Evolutionary conservation across 2,888 invertebrate genomes (phyloP), one percentile per base, ranked within the genome.

Genomic region (Pediacus dermestoides): DNA sequence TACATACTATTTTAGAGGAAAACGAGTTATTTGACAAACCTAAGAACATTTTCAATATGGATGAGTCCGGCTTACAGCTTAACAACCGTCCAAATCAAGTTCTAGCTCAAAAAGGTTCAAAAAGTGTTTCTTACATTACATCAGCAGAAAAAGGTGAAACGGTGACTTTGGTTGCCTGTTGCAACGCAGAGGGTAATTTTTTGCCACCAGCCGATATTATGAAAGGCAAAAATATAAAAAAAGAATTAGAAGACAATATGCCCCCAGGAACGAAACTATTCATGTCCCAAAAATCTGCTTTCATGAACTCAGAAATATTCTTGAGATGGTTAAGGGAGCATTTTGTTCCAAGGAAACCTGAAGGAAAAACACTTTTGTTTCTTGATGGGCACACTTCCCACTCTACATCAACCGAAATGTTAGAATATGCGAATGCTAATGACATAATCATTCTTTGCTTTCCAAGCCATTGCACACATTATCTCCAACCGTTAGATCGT

Each of bases 311-410:
- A 30, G 37, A 37, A 13, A 43, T 53, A 11, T 52, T 52, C 31
- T 33, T 35, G 2, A 39, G 39, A 34, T 46, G 37, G 39, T 28
- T 44, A n/a, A 18, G 26, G 12, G 42, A 42, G 23, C 28, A 34
- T 34, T 64, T 63, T 41, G 3, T 58, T 10, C 60, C 58, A 1
- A 34, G 50, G 18, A 63, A 63, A 46, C 50, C 52, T 9, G 16
- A 37, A 2, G 60, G 59, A 28, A 57, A 45, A 42, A 47, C 50
- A 10, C 7, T 61, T 8, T 30, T 64, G 11, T 44, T 60, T 34
- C 33, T 63, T 6, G 60, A 64, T 46, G 60, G 60, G 2, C 58
- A 59, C 34, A 10, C 52, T n/a, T 53, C 58, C 9, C 58, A 60
- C 42, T 42, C 25, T 8, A 53, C 37, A 16, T 37, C 36, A 4